Evolutionary conservation across 2,888 invertebrate genomes (phyloP).

Genomic region (Laothoe populi): DNA sequence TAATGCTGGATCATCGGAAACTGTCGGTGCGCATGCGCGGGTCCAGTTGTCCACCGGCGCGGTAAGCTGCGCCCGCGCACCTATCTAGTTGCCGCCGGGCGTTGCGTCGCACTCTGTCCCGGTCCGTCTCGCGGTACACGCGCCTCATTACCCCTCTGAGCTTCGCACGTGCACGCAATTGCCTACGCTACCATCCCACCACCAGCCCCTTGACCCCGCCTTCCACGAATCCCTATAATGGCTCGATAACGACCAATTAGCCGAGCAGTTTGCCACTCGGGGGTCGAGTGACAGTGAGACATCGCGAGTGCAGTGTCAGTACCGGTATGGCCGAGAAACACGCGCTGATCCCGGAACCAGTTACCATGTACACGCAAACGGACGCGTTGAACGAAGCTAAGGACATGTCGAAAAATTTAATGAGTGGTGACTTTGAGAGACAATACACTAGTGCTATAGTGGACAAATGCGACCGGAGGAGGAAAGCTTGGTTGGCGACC

Average conservation of each 20-base stretch:
- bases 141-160: constrained; percentile 48
- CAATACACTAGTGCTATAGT: constrained; percentile 62
- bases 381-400: constrained; percentile 64
- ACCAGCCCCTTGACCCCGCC: constrained; percentile 46
- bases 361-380: constrained; percentile 70
- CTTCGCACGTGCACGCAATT: constrained; percentile 49
- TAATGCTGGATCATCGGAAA: constrained; percentile 40
- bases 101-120: constrained; percentile 53
- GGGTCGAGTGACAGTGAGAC: constrained; percentile 41
- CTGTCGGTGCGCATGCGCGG: constrained; percentile 31
- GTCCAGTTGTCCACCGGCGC: constrained; percentile 40
- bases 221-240: constrained; percentile 68
- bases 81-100: constrained; percentile 29
- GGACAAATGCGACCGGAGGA: constrained; percentile 55
- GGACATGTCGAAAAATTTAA: constrained; percentile 76
- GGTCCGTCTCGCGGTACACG: constrained; percentile 57
- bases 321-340: constrained; percentile 74
- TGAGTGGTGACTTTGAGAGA: constrained; percentile 76
- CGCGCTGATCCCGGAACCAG: constrained; percentile 67
- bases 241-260: constrained; percentile 62
- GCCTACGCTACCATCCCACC: constrained; percentile 44
- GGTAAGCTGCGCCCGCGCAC: constrained; percentile 43
- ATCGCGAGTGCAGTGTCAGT: constrained; percentile 62
- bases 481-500: constrained; percentile 56
- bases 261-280: constrained; percentile 39